Percentiles rank a stretch among this genome's conserved stretches.
Conservation (phyloP, 1,140 invertebrate species). For the Drosophila nigromelanica region DNA sequence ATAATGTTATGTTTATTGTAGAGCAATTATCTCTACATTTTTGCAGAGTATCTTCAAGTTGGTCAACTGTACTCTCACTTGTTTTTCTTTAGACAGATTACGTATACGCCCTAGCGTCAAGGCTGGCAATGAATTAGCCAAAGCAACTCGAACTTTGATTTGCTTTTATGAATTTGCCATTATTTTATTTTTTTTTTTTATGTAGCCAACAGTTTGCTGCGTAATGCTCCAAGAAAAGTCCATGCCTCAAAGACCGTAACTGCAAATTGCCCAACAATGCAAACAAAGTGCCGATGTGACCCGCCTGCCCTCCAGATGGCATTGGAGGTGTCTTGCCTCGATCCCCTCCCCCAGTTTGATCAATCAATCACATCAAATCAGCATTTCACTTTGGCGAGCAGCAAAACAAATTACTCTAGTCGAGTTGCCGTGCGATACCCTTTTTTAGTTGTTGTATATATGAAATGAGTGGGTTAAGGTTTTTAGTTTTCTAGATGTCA, state of each 20-base stretch:
- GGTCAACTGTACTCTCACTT: neutral
- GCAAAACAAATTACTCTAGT: neutral
- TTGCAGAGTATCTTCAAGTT: neutral
- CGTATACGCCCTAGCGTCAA: conserved; percentile 64
- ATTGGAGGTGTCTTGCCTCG: conserved; percentile 16
- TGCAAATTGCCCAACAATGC: conserved; percentile 41
- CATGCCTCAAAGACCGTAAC: conserved; percentile 3
- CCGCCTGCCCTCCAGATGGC: conserved; percentile 39
- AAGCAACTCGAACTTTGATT: conserved; percentile 29
- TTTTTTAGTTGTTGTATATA: neutral
- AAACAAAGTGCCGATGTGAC: conserved; percentile 41
- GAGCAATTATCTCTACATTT: neutral
- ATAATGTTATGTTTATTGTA: no score
- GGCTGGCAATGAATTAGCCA: conserved; percentile 51
- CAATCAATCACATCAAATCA: conserved; percentile 60
- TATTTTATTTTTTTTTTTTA: neutral
- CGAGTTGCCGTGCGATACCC: neutral
- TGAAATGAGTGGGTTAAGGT: no score
- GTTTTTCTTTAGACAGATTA: conserved; percentile 34
- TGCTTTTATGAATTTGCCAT: conserved; percentile 31
- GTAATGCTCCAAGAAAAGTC: conserved; percentile 34
- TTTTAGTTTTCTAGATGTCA: no score
- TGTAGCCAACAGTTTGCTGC: conserved; percentile 12
- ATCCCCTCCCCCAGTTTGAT: conserved; percentile 23
- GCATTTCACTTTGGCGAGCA: conserved; percentile 64